A percentile compares a stretch with the other conserved stretches of the same genome.
Conservation (phyloP, 2,797 vertebrate genomes). For the Anableps anableps region DNA sequence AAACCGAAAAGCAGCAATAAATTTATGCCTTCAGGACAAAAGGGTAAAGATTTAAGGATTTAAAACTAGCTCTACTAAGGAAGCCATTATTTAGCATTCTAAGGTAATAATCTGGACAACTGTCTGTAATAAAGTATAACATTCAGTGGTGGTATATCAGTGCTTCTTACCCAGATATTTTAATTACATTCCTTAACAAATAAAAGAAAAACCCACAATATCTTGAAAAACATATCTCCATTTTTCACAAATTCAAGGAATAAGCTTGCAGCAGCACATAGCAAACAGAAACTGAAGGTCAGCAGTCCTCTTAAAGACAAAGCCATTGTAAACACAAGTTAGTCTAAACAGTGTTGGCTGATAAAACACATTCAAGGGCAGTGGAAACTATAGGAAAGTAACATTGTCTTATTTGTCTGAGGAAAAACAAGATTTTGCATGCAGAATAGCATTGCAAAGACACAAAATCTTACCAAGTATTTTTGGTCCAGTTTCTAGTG, state of each 20-base stretch:
- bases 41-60: neutral
- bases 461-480: too few relatives aligned
- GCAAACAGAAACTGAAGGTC: conserved; percentile 43
- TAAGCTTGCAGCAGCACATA: neutral
- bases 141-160: neutral
- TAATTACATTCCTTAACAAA: neutral
- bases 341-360: neutral
- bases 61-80: neutral
- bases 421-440: conserved; percentile 32
- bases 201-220: neutral
- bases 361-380: neutral
- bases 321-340: neutral
- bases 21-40: too few relatives aligned
- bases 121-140: neutral
- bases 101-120: neutral
- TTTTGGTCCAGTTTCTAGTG: too few relatives aligned
- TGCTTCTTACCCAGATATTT: neutral
- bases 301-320: conserved; percentile 15
- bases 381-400: neutral
- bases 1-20: too few relatives aligned
- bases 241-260: conserved; percentile 14
- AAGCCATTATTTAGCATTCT: neutral
- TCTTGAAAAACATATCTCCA: neutral
- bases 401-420: neutral
- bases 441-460: too few relatives aligned